Conservation (phyloP, 2,888 invertebrate genomes). For the Nysson spinosus region DNA sequence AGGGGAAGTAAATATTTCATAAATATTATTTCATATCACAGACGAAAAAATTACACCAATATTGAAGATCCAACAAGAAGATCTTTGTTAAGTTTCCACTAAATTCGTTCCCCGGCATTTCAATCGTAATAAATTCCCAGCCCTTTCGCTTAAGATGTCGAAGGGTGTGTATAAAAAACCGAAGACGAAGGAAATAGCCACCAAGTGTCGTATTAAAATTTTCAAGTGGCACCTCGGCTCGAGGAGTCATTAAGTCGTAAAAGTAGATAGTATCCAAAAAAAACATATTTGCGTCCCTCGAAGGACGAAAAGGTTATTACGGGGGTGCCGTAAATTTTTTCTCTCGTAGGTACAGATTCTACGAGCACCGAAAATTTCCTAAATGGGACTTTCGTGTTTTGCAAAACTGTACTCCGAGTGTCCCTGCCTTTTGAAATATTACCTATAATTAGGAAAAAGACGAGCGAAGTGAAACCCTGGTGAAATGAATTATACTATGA, state of each 20-base stretch:
- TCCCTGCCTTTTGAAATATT: too few species aligned
- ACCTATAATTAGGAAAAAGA: too few species aligned
- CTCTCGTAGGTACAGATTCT: background rate
- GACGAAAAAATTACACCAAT: too few species aligned
- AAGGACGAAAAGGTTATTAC: constrained; percentile 1
- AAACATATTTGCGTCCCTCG: constrained; percentile 26
- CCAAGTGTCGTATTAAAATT: constrained; percentile 22
- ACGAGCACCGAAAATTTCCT: constrained; percentile 2
- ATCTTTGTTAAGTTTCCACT: constrained; percentile 4
- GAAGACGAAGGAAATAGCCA: constrained; percentile 23
- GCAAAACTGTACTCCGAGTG: constrained; percentile 35
- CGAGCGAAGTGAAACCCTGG: too few species aligned
- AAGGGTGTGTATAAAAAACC: background rate
- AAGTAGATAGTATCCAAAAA: constrained; percentile 42
- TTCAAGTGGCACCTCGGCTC: constrained; percentile 27
- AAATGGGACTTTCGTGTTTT: constrained; percentile 33
- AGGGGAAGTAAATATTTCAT: too few species aligned
- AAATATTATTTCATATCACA: too few species aligned
- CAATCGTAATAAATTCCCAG: too few species aligned
- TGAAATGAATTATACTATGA: too few species aligned
- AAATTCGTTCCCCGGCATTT: constrained; percentile 21
- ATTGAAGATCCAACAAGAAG: background rate
- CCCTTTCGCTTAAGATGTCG: constrained; percentile 27
- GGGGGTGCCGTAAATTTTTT: constrained; percentile 34
- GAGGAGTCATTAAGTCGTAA: constrained; percentile 65